These are phyloP conservation scores for Achroia grisella DNA, from an alignment of 1,140 invertebrate genomes.

Conservation along the genomic window DNA sequence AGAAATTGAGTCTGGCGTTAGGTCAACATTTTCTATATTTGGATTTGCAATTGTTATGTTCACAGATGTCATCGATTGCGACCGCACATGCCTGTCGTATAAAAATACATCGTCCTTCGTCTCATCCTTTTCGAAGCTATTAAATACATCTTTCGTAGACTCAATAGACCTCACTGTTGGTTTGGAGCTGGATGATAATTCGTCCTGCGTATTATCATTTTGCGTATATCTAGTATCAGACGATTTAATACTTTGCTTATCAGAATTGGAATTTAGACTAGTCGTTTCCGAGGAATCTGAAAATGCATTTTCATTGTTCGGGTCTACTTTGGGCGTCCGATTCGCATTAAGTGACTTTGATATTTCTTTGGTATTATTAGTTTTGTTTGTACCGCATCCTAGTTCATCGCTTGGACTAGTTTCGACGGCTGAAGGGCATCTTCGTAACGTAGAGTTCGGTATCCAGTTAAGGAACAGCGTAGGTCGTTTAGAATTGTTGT, in stretches of 20 bases:
- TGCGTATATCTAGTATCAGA: constrained; percentile 53
- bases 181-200: constrained; percentile 52
- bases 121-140: constrained; percentile 54
- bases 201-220: constrained; percentile 55
- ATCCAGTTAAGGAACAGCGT: constrained; percentile 95
- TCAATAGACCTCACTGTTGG: constrained; percentile 58
- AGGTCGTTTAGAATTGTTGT: constrained; percentile 81
- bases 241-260: constrained; percentile 64
- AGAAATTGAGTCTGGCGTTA: constrained; percentile 72
- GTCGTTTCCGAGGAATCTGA: constrained; percentile 70
- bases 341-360: constrained; percentile 25
- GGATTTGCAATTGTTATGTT: constrained; percentile 81
- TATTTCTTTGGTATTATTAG: constrained; percentile 41
- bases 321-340: constrained; percentile 28
- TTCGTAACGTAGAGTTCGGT: constrained; percentile 91
- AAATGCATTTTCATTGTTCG: constrained; percentile 58
- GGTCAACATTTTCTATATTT: constrained; percentile 76
- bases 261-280: constrained; percentile 67
- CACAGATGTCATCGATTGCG: constrained; percentile 76
- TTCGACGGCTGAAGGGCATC: constrained; percentile 86
- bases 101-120: constrained; percentile 53
- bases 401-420: constrained; percentile 68
- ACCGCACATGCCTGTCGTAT: constrained; percentile 66
- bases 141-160: constrained; percentile 47
- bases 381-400: constrained; percentile 28